These are phyloP conservation scores for Scaptomyza parva DNA, from an alignment of 2,888 invertebrate species.

Conservation along the genomic window DNA sequence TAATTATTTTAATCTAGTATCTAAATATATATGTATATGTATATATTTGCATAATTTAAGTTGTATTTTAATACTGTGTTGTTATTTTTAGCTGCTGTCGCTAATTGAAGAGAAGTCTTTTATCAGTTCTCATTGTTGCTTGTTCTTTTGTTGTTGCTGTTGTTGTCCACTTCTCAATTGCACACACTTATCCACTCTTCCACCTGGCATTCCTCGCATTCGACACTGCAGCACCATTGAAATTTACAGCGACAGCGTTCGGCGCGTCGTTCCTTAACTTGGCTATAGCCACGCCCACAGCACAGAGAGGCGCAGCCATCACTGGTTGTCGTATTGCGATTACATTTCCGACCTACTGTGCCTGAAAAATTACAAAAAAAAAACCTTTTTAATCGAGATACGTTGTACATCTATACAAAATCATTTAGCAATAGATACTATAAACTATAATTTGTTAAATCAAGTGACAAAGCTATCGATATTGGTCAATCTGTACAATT, in stretches of 20 bases:
- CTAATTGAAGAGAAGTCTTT: slow-evolving; percentile 47
- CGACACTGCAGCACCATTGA: slow-evolving; percentile 97
- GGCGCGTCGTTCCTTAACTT: slow-evolving; percentile 90
- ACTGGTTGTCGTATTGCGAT: slow-evolving; percentile 88
- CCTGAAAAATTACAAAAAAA: slow-evolving; percentile 79
- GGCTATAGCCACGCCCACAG: slow-evolving; percentile 95
- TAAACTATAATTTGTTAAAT: background rate
- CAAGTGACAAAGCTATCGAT: slow-evolving; percentile 16
- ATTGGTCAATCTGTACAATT: slow-evolving; percentile 17
- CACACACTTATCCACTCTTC: slow-evolving; percentile 96
- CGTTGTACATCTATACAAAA: background rate
- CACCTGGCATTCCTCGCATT: slow-evolving; percentile 93
- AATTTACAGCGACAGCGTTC: slow-evolving; percentile 96
- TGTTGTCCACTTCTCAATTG: slow-evolving; percentile 87
- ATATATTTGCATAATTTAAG: slow-evolving; percentile 41
- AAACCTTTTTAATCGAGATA: background rate
- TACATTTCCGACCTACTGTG: slow-evolving; percentile 92
- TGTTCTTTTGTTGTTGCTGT: too few species aligned
- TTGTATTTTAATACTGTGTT: slow-evolving; percentile 38
- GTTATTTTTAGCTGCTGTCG: slow-evolving; percentile 28
- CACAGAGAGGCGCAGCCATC: slow-evolving; percentile 95
- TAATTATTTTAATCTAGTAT: slow-evolving; percentile 41
- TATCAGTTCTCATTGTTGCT: slow-evolving; percentile 37
- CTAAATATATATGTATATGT: slow-evolving; percentile 12
- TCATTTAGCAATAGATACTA: slow-evolving; percentile 26